Evolutionary conservation across 2,888 invertebrate species (phyloP).

Genomic region (Drosophila quinaria): DNA sequence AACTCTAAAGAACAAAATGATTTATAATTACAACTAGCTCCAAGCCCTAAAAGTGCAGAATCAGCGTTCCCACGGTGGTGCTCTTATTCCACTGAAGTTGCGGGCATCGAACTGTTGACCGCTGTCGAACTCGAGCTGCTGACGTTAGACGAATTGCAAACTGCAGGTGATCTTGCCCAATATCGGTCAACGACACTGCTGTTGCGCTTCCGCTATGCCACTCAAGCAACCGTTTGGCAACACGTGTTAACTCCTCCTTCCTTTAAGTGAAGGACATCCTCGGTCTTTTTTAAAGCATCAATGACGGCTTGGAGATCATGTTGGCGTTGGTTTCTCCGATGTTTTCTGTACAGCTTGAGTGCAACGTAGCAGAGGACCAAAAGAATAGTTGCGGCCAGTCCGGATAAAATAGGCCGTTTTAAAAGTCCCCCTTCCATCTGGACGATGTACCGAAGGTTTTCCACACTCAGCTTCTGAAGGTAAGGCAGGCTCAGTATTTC

Average conservation of each 20-base stretch:
- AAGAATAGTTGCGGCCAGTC: no score
- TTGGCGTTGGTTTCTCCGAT: no score
- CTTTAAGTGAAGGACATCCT: no score
- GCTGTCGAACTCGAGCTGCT: not conserved
- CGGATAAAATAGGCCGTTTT: no score
- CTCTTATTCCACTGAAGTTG: conserved; percentile 1
- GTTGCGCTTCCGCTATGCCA: not conserved
- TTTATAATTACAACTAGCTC: conserved; percentile 2
- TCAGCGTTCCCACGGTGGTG: conserved; percentile 4
- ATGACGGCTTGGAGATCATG: no score
- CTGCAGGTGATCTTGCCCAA: conserved; percentile 2
- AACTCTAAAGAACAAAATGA: not conserved
- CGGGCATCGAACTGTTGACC: not conserved
- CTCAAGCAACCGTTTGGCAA: not conserved
- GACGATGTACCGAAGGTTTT: no score
- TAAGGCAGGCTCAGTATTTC: no score
- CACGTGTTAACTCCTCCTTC: not conserved
- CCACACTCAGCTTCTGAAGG: no score
- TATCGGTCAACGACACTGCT: conserved; percentile 1
- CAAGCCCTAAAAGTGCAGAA: conserved; percentile 2
- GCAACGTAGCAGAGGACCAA: no score
- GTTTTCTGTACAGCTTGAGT: no score
- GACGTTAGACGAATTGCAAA: conserved; percentile 1
- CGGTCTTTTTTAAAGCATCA: no score
- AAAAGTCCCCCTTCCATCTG: no score